Base-by-base conservation (phyloP, 2,113 vertebrate genomes). In the Podarcis raffonei region DNA sequence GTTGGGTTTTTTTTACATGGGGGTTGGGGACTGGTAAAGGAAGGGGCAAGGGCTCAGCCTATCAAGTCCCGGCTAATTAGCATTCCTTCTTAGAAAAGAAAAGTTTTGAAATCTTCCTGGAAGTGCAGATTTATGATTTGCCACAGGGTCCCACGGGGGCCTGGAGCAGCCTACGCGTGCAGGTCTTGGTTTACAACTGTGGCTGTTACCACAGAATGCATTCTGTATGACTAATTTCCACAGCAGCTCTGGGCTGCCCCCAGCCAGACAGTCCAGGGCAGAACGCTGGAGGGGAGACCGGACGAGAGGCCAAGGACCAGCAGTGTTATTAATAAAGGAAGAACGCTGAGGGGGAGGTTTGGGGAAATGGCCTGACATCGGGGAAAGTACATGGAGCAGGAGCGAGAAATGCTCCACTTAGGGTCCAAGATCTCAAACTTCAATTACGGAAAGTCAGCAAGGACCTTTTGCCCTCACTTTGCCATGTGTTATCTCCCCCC, bases 51-150 rank as follows among this genome's bases (percentile, higher is more conserved):
- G 81, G 77, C 81, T 86, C 79, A 91, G 86, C 89, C 91, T 91
- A 87, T 94, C 81, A 94, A 89, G 77, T 68, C 71, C 92, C 87
- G 84, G 86, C 86, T 89, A 94, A 94, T 94, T 95, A 94, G 83
- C 91, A 92, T 94, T 94, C 76, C 75, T 78, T 85, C 90, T 92
- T 94, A 95, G 94, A 96, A 96, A 94, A 95, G 65, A 94, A 94
- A 92, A 95, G 88, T 95, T 95, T 96, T 95, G 93, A 96, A 96
- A 94, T 92, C 92, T 96, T 96, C 95, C 95, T 95, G 95, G 94
- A 96, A 96, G 91, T 89, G 90, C 89, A 62, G 91, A 94, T 95
- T 95, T 95, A 96, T 92, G 91, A 92, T 93, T 92, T 94, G 86
- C 92, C 92, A 93, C 92, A 95, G 91, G 77, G 86, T 87, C 91